Conservation (phyloP, 2,113 vertebrate species). For the Protomyctophum bolini region DNA sequence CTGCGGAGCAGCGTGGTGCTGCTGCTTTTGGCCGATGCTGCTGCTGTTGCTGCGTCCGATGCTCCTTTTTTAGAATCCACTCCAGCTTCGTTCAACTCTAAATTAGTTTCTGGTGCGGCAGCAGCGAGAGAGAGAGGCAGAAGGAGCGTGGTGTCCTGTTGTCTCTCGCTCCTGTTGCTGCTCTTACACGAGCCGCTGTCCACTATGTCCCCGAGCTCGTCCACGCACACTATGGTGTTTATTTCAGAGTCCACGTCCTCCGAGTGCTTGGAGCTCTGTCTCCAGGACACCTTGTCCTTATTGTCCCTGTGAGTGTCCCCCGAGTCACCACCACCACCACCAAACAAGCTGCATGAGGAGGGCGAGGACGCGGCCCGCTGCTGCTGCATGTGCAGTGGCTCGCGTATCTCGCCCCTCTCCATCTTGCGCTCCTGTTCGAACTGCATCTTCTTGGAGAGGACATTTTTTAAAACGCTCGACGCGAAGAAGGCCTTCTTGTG, state of each 20-base stretch:
- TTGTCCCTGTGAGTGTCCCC: constrained; percentile 51
- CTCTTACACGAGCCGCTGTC: constrained; percentile 74
- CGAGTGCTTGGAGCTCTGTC: constrained; percentile 82
- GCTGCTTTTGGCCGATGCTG: constrained; percentile 77
- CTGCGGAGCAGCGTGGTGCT: constrained; percentile 86
- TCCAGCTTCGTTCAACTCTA: constrained; percentile 72
- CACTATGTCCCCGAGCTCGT: constrained; percentile 69
- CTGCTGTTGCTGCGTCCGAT: constrained; percentile 76
- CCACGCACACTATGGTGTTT: constrained; percentile 71
- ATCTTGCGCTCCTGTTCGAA: constrained; percentile 95
- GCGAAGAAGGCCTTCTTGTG: constrained; percentile 91
- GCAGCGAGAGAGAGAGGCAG: not conserved
- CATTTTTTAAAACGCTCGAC: constrained; percentile 92
- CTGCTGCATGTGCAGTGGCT: constrained; percentile 57
- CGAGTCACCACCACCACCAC: constrained; percentile 46
- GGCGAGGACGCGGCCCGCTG: constrained; percentile 40
- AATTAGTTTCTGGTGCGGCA: constrained; percentile 58
- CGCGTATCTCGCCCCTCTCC: constrained; percentile 91
- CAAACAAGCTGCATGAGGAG: constrained; percentile 30
- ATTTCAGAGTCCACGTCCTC: constrained; percentile 80
- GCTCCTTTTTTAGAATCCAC: constrained; percentile 86
- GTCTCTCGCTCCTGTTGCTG: constrained; percentile 73
- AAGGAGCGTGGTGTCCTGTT: constrained; percentile 41
- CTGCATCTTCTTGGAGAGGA: constrained; percentile 98
- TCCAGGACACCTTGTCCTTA: constrained; percentile 49